A percentile compares a stretch with the other conserved stretches of the same genome.
Conservation (phyloP, 2,113 vertebrate species). For the Psophia crepitans region DNA sequence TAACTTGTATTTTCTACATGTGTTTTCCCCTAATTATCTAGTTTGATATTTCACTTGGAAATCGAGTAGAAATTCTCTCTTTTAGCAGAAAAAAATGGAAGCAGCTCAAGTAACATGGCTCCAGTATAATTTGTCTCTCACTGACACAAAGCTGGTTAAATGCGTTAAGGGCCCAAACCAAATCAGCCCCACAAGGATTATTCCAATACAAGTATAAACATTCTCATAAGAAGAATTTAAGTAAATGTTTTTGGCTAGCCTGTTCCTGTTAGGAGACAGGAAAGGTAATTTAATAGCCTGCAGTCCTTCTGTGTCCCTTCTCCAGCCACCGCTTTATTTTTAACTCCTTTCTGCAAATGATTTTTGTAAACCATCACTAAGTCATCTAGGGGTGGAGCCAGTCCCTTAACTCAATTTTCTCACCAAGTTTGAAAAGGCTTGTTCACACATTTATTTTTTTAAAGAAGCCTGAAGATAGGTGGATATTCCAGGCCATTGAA, state of each 20-base stretch:
- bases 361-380: not conserved
- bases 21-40: not conserved
- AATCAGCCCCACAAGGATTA: slow-evolving; percentile 6
- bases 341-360: not conserved
- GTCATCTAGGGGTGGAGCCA: not conserved
- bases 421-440: not conserved
- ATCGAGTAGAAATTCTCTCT: not conserved
- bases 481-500: not conserved
- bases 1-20: not conserved
- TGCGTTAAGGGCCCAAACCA: not conserved
- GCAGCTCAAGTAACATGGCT: not conserved
- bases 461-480: not conserved
- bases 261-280: not conserved
- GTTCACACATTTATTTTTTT: not conserved
- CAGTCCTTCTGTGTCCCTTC: not conserved
- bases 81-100: not conserved
- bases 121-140: not conserved
- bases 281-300: not conserved
- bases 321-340: not conserved
- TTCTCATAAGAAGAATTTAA: not conserved
- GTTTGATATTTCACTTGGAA: not conserved
- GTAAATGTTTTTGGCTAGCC: not conserved
- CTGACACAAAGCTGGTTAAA: slow-evolving; percentile 10
- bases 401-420: not conserved
- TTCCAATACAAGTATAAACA: not conserved